These are phyloP conservation scores for Drosophila subobscura DNA, from an alignment of 1,140 invertebrate genomes.

Conservation along the genomic window DNA sequence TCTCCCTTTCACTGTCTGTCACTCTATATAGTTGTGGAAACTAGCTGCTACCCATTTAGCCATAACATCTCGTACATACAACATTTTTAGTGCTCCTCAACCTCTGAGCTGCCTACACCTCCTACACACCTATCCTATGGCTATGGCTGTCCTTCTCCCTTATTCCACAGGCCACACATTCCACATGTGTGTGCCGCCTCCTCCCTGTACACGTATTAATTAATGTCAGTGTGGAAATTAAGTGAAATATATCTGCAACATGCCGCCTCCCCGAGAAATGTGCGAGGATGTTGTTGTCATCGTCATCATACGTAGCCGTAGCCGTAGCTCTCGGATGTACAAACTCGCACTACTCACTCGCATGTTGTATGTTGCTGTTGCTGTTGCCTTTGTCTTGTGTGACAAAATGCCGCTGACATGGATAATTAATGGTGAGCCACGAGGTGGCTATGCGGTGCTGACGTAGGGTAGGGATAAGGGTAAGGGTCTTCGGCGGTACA, in stretches of 20 bases:
- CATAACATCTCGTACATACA: slow-evolving; percentile 45
- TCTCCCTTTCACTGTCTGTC: not conserved
- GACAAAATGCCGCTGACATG: slow-evolving; percentile 81
- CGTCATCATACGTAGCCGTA: slow-evolving; percentile 15
- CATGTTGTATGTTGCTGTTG: not conserved
- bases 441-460: slow-evolving; percentile 7
- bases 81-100: slow-evolving; percentile 62
- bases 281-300: slow-evolving; percentile 60
- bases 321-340: too few relatives aligned
- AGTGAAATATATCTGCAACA: slow-evolving; percentile 79
- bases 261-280: slow-evolving; percentile 49
- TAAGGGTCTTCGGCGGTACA: slow-evolving; percentile 1
- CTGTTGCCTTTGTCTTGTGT: slow-evolving; percentile 51
- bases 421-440: slow-evolving; percentile 76
- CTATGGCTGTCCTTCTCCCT: too few relatives aligned
- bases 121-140: too few relatives aligned
- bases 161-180: not conserved
- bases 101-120: too few relatives aligned
- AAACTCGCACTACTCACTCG: too few relatives aligned
- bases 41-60: slow-evolving; percentile 35
- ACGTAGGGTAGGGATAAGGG: too few relatives aligned
- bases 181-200: too few relatives aligned
- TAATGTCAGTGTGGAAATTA: slow-evolving; percentile 79
- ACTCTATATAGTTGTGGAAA: not conserved
- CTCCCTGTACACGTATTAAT: slow-evolving; percentile 57